Evolutionary conservation across 1,140 invertebrate genomes (phyloP), one percentile per base, ranked within the genome.

Genomic region (Hylaeus anthracinus): DNA sequence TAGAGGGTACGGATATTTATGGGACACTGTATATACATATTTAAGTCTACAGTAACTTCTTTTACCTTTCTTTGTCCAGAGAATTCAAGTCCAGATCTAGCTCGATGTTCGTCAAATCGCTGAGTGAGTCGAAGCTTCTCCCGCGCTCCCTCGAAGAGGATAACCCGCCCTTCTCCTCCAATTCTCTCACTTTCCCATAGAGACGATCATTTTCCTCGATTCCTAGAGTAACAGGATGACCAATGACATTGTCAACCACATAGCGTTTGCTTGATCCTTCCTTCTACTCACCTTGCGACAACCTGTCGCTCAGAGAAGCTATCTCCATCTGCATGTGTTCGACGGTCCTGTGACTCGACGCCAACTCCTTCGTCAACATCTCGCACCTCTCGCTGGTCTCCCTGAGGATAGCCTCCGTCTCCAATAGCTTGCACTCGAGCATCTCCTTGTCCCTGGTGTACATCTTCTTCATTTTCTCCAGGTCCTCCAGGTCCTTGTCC

Each of bases 31-130:
- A 26, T 26, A 26, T 26, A 26, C 26, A 26, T 26, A 26, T 26
- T 26, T 26, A 26, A 26, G 26, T 26, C 26, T 26, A 26, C 26
- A 26, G 26, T 26, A 26, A 26, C 26, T 26, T 26, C 26, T 26
- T 26, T 26, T 89, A 94, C 94, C 94, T 92, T 81, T 97, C 96
- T 85, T 96, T 96, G 87, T 96, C 96, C 79, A 97, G 92, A 26
- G 95, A 93, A 85, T 96, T 96, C 37, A 97, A 92, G 92, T 97
- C 95, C 56, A 96, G 92, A 84, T 97, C 96, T 81, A 96, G 93
- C 89, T 96, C 96, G 63, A 97, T 95, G 82, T 97, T 97, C 2
- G 96, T 97, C 56, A 97, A 93, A 91, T 97, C 97, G 86, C 96
- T 96, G 6, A 97, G 93, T 14, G 97, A 97, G 86, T 97, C 96